Base-by-base conservation (phyloP, 2,113 vertebrate genomes). In the Mola mola region DNA sequence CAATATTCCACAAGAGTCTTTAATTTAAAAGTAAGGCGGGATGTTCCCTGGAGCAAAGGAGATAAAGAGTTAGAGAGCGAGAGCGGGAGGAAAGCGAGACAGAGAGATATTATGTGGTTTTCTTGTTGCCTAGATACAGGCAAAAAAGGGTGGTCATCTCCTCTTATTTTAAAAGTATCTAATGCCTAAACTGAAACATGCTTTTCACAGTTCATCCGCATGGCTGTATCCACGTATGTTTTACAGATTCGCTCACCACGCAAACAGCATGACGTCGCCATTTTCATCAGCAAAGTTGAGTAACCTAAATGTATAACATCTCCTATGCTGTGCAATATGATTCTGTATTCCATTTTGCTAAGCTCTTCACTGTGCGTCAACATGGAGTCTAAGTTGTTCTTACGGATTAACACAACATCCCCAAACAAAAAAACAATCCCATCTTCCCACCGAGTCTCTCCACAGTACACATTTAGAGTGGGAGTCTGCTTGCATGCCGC, bases 61-160 rank as follows among this genome's bases (percentile, higher is more conserved):
- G 49, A 60, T 61, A 34, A 44, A 65, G 44, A 58, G 56, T 60
- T 48, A 41, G 68, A 76, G 17, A 41, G 12, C 46, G 43, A 74
- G 56, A 22, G 50, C 28, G 38, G 65, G 49, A 22, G 49, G 70
- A 76, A 16, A 41, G 41, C n/a, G 43, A 66, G 72, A 41, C 24
- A 66, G 29, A 17, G 29, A 40, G 57, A 72, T 57, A 33, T 47
- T 43, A 31, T 69, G 60, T 82, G 79, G 40, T 81, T 77, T 74
- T 77, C 79, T 78, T 72, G 89, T 90, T 91, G 90, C 91, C 77
- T 91, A 58, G 90, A 86, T 84, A 89, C 85, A 64, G 25, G 34
- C 13, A 36, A 20, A 55, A 33, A 46, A 8, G 19, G 47, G 24
- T 70, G 76, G 61, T 72, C 66, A 58, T 64, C 51, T 78, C 17